Evolutionary conservation across 2,888 invertebrate genomes (phyloP).

Genomic region (Tenthredo notha): DNA sequence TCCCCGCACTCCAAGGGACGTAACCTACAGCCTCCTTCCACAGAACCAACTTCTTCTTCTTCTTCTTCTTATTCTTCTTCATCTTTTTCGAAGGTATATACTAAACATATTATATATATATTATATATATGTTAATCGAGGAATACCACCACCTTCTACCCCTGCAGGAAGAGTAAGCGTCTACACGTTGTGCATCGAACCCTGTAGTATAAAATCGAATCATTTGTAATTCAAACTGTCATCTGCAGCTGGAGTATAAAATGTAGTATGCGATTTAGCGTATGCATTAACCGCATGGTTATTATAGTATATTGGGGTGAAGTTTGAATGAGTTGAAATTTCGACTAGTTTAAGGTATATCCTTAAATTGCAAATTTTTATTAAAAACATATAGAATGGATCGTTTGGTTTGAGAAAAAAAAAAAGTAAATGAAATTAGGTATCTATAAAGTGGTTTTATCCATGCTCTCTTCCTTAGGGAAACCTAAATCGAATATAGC

Average conservation of each 20-base stretch:
- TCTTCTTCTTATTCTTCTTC: background rate
- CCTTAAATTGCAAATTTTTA: no score
- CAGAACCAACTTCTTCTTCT: background rate
- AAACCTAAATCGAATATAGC: background rate
- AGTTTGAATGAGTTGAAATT: background rate
- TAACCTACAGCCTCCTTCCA: conserved; percentile 9
- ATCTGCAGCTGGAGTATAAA: conserved; percentile 70
- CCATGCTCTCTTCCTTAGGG: background rate
- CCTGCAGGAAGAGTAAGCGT: background rate
- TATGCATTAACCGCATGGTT: background rate
- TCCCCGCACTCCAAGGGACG: conserved; percentile 1
- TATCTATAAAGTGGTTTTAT: background rate
- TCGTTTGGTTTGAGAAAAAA: background rate
- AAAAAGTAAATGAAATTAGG: background rate
- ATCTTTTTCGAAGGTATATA: background rate
- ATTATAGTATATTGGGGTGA: background rate
- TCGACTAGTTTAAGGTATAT: background rate
- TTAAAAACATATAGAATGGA: no score
- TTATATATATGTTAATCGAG: background rate
- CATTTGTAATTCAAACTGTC: conserved; percentile 77
- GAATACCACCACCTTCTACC: background rate
- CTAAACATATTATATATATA: background rate
- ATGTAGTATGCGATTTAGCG: background rate
- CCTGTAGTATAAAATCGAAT: conserved; percentile 61
- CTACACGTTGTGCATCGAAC: background rate